Conservation (phyloP, 2,113 vertebrate species). For the Pao palembangensis region DNA sequence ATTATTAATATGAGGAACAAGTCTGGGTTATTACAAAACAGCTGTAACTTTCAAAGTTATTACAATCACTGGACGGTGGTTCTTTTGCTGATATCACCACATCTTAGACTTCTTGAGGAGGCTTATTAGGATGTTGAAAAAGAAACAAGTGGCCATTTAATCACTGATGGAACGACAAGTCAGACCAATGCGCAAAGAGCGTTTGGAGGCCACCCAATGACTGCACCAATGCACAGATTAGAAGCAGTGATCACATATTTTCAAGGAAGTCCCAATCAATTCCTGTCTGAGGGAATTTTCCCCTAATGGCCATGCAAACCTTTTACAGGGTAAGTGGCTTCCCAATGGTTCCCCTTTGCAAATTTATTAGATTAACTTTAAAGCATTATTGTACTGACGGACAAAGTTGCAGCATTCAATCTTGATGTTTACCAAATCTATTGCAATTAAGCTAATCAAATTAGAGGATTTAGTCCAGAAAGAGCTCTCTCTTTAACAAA, state of each 20-base stretch:
- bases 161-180: conserved; percentile 66
- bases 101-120: conserved; percentile 67
- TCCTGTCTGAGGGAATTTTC: conserved; percentile 71
- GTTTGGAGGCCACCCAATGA: conserved; percentile 62
- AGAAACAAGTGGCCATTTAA: conserved; percentile 48
- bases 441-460: conserved; percentile 79
- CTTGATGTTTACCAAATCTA: conserved; percentile 82
- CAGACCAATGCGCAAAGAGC: conserved; percentile 63
- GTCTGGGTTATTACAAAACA: too few species aligned
- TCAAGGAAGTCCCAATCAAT: conserved; percentile 77
- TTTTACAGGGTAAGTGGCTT: conserved; percentile 74
- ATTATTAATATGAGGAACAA: neutral
- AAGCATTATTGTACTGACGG: conserved; percentile 76
- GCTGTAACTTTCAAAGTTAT: conserved; percentile 24
- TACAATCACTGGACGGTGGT: conserved; percentile 22
- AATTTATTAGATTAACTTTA: conserved; percentile 78
- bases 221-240: conserved; percentile 72
- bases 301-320: conserved; percentile 72
- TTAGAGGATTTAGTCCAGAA: conserved; percentile 74
- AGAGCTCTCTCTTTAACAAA: conserved; percentile 74
- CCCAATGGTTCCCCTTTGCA: conserved; percentile 68
- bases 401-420: conserved; percentile 78
- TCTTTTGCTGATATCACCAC: conserved; percentile 45
- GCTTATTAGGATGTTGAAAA: conserved; percentile 64
- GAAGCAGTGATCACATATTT: conserved; percentile 71